Evolutionary conservation across 2,797 vertebrate species (phyloP).

Genomic region (Pempheris klunzingeri): DNA sequence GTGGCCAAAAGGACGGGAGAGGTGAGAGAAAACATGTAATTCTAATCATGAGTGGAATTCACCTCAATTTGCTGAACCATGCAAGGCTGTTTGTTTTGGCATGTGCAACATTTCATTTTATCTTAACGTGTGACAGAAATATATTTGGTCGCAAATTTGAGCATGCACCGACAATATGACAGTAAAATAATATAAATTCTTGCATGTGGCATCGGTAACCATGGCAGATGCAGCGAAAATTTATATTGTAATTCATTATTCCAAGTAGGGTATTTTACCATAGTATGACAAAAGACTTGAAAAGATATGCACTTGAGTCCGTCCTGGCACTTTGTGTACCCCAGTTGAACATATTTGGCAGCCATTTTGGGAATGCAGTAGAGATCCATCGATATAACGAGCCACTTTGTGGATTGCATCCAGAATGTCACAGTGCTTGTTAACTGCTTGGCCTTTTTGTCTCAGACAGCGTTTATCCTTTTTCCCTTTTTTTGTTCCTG

Average conservation of each 20-base stretch:
- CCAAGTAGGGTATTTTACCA: constrained; percentile 32
- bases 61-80: constrained; percentile 21
- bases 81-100: constrained; percentile 18
- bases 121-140: constrained; percentile 15
- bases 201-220: neutral
- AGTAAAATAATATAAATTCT: constrained; percentile 15
- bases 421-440: constrained; percentile 80
- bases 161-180: neutral
- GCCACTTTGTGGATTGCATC: constrained; percentile 78
- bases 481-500: constrained; percentile 33
- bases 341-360: constrained; percentile 80
- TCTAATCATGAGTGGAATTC: constrained; percentile 46
- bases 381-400: constrained; percentile 79
- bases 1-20: constrained; percentile 29
- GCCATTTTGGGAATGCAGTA: constrained; percentile 82
- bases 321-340: constrained; percentile 75
- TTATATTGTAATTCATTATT: constrained; percentile 25
- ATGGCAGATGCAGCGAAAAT: constrained; percentile 21
- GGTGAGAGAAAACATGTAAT: constrained; percentile 33
- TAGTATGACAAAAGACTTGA: constrained; percentile 36
- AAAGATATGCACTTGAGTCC: constrained; percentile 66
- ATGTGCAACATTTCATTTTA: neutral
- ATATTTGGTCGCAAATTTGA: constrained; percentile 29
- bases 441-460: constrained; percentile 76
- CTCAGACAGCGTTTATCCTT: constrained; percentile 61